Percentiles rank a stretch among this genome's conserved stretches.
Evolutionary conservation across 2,797 vertebrate genomes (phyloP).

Genomic region (Otolemur crassicaudatus): DNA sequence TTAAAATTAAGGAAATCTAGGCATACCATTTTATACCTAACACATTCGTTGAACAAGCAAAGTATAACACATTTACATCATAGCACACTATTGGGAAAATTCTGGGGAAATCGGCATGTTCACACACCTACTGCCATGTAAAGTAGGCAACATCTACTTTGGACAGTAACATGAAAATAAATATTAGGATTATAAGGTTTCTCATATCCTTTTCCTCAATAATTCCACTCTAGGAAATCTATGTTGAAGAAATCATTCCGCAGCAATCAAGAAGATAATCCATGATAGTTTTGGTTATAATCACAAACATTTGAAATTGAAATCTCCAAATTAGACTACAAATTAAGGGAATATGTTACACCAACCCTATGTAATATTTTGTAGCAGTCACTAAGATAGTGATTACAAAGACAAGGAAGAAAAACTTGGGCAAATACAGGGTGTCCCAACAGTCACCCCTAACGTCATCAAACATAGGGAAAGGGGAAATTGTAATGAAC

Average conservation of each 20-base stretch:
- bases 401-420: conserved; percentile 6
- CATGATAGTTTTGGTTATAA: not conserved
- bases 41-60: not conserved
- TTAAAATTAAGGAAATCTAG: conserved; percentile 45
- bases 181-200: not conserved
- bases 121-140: not conserved
- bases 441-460: too few relatives aligned
- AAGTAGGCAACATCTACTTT: not conserved
- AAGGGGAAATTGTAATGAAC: too few relatives aligned
- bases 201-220: not conserved
- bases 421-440: not conserved
- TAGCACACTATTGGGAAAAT: not conserved
- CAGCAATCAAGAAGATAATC: not conserved
- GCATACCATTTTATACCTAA: not conserved
- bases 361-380: not conserved
- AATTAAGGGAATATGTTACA: not conserved
- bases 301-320: conserved; percentile 48
- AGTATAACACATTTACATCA: not conserved
- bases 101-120: not conserved
- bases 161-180: conserved; percentile 34
- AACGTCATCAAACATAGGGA: too few relatives aligned
- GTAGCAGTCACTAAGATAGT: not conserved
- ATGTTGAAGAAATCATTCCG: not conserved
- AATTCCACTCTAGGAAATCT: not conserved
- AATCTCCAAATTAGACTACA: not conserved